Conservation (phyloP, 2,113 vertebrate species). For the Alexandromys fortis region DNA sequence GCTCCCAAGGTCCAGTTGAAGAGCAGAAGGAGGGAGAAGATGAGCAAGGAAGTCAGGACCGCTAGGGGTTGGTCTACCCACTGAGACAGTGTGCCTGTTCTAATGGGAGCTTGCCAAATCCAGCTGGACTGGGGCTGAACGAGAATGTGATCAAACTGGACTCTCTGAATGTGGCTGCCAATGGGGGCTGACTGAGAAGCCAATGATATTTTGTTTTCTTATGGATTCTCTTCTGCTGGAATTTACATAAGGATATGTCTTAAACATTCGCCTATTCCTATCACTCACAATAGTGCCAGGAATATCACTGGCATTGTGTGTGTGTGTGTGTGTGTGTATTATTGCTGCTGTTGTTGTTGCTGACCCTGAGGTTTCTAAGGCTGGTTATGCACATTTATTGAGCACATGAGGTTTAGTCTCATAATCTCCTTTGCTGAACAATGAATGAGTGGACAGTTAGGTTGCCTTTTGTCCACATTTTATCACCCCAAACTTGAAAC, state of each 20-base stretch:
- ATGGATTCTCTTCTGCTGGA: neutral
- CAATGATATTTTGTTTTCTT: constrained; percentile 18
- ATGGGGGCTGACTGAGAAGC: too few relatives aligned
- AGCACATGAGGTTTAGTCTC: neutral
- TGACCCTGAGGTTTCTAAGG: neutral
- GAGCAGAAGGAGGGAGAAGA: too few relatives aligned
- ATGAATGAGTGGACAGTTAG: neutral
- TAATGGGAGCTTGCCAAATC: too few relatives aligned
- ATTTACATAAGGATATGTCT: neutral
- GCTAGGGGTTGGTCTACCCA: too few relatives aligned
- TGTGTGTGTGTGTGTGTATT: neutral
- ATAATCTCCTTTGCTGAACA: neutral
- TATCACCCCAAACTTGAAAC: neutral
- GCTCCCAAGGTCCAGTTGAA: too few relatives aligned
- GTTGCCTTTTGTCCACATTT: constrained; percentile 6
- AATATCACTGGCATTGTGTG: neutral
- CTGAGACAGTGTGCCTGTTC: too few relatives aligned
- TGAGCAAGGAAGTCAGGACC: too few relatives aligned
- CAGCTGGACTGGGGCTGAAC: too few relatives aligned
- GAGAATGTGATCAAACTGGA: too few relatives aligned
- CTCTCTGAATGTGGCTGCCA: too few relatives aligned
- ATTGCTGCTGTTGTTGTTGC: neutral
- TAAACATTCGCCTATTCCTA: neutral
- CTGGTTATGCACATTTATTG: neutral
- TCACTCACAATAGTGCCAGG: neutral